These are phyloP conservation scores for Intellagama lesueurii DNA, from an alignment of 2,797 vertebrate genomes.

Conservation along the genomic window DNA sequence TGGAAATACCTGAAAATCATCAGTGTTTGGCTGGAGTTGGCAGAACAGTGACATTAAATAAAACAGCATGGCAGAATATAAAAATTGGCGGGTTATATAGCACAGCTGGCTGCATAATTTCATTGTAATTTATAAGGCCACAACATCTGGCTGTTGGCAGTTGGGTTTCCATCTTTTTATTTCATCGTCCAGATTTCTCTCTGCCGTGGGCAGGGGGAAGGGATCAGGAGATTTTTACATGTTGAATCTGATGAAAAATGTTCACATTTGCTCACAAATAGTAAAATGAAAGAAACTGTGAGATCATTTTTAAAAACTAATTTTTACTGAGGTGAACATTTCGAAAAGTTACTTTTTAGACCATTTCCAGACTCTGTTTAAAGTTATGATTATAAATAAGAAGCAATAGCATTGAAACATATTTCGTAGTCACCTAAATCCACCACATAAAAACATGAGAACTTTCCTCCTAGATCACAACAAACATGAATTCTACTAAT, in stretches of 20 bases:
- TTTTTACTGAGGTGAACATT: too few species aligned
- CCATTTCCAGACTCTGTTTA: background rate
- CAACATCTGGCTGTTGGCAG: conserved; percentile 3
- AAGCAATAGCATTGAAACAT: background rate
- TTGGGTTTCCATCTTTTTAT: background rate
- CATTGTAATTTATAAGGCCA: background rate
- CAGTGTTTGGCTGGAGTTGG: background rate
- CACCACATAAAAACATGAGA: background rate
- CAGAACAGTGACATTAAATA: background rate
- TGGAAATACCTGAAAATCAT: background rate
- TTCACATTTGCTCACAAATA: background rate
- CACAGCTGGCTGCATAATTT: conserved; percentile 1
- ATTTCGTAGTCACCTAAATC: background rate
- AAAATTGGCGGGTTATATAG: background rate
- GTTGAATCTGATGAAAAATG: background rate
- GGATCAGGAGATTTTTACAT: background rate
- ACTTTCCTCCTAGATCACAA: background rate
- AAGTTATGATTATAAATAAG: background rate
- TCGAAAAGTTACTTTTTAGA: too few species aligned
- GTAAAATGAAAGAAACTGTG: fast-evolving
- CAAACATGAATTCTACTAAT: too few species aligned
- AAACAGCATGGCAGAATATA: background rate
- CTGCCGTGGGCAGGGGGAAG: background rate
- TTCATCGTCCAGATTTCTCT: background rate
- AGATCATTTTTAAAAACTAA: background rate